Conservation (phyloP, 2,797 vertebrate genomes). For the Tangara arthus region DNA sequence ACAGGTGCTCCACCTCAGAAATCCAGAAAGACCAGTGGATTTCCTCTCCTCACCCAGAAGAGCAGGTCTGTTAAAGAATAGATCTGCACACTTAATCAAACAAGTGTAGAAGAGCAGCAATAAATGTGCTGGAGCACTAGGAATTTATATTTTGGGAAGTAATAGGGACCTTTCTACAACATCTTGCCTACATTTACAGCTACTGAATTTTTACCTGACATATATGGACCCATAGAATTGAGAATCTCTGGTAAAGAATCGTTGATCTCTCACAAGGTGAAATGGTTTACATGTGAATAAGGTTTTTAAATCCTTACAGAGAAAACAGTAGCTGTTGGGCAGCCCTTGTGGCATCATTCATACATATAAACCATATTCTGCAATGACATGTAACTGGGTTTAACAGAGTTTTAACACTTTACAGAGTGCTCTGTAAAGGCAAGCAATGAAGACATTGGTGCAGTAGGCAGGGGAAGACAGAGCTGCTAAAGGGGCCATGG, state of each 20-base stretch:
- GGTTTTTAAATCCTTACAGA: background rate
- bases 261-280: background rate
- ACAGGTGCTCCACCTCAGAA: background rate
- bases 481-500: background rate
- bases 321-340: background rate
- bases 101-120: background rate
- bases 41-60: background rate
- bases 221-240: background rate
- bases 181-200: background rate
- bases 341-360: background rate
- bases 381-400: background rate
- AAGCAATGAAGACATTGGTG: background rate
- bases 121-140: background rate
- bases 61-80: background rate
- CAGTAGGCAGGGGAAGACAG: background rate
- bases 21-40: background rate
- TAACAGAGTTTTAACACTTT: background rate
- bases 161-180: background rate
- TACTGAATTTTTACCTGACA: background rate
- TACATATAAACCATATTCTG: background rate
- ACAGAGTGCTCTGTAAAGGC: background rate
- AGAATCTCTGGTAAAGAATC: background rate
- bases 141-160: background rate
- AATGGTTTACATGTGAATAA: background rate
- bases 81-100: background rate